Percentiles rank a stretch among this genome's conserved stretches.
phyloP scores from a whole-genome alignment of 53 echinoderm and acorn worm genomes.

The Antedon mediterranea region DNA sequence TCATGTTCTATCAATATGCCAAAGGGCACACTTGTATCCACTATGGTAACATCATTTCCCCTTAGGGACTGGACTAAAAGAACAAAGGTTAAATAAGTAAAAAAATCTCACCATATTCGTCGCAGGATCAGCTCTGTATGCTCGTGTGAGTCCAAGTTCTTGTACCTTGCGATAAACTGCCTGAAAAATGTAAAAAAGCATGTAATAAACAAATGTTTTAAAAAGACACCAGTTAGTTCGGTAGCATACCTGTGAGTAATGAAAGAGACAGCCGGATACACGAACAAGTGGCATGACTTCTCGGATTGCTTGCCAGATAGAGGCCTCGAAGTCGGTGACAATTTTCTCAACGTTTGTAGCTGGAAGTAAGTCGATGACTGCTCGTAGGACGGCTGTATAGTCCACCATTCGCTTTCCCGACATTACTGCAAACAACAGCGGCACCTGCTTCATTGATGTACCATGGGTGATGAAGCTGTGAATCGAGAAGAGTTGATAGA shows the following conservation, averaged over 20 bases:
- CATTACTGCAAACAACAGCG: not conserved
- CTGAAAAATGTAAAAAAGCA: not conserved
- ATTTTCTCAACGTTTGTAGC: not conserved
- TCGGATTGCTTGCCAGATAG: not conserved
- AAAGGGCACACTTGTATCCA: no score
- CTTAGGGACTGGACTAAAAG: no score
- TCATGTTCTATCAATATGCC: no score
- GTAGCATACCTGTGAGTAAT: slow-evolving; percentile 10
- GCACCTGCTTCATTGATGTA: not conserved
- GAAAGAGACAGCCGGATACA: slow-evolving; percentile 18
- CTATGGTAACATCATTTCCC: no score
- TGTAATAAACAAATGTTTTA: no score
- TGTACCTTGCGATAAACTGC: slow-evolving; percentile 22
- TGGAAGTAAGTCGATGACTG: not conserved
- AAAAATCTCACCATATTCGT: no score
- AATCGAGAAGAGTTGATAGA: not conserved
- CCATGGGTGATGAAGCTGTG: not conserved
- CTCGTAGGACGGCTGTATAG: not conserved
- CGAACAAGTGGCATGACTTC: slow-evolving; percentile 11
- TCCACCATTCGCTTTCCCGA: not conserved
- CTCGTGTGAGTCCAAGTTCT: slow-evolving; percentile 15
- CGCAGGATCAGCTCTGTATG: slow-evolving; percentile 3
- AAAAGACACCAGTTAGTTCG: no score
- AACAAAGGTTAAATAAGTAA: no score
- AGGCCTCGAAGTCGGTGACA: not conserved